These are phyloP conservation scores for Ahaetulla prasina DNA, from an alignment of 2,113 vertebrate genomes.

Conservation along the genomic window DNA sequence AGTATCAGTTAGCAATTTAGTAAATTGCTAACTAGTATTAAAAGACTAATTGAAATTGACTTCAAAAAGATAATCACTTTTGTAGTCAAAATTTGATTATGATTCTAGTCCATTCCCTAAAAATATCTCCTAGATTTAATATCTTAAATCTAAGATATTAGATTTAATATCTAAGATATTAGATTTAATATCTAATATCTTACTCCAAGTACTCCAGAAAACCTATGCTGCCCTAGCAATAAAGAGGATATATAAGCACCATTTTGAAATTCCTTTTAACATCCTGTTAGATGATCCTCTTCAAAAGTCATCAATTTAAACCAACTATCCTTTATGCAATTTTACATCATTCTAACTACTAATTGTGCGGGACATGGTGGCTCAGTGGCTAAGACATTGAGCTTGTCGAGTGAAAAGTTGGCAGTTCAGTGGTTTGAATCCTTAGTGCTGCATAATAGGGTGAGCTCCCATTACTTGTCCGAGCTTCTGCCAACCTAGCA, in stretches of 20 bases:
- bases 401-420: too few species aligned
- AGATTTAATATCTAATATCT: too few species aligned
- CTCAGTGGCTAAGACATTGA: too few species aligned
- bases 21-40: neutral
- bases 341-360: neutral
- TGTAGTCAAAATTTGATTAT: neutral
- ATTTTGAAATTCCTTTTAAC: neutral
- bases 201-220: neutral
- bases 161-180: too few species aligned
- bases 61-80: too few species aligned
- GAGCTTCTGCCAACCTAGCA: too few species aligned
- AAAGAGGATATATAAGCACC: neutral
- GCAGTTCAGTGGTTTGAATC: too few species aligned
- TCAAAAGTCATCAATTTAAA: neutral
- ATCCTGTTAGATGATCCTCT: neutral
- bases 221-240: neutral
- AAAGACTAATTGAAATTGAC: neutral
- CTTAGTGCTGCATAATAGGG: too few species aligned
- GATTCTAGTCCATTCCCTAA: neutral
- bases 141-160: too few species aligned
- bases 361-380: too few species aligned
- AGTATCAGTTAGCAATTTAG: too few species aligned
- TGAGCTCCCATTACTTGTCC: too few species aligned
- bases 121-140: neutral
- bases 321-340: neutral